These are phyloP conservation scores for Drosophila anceps DNA, from an alignment of 2,888 invertebrate genomes.

Conservation along the genomic window DNA sequence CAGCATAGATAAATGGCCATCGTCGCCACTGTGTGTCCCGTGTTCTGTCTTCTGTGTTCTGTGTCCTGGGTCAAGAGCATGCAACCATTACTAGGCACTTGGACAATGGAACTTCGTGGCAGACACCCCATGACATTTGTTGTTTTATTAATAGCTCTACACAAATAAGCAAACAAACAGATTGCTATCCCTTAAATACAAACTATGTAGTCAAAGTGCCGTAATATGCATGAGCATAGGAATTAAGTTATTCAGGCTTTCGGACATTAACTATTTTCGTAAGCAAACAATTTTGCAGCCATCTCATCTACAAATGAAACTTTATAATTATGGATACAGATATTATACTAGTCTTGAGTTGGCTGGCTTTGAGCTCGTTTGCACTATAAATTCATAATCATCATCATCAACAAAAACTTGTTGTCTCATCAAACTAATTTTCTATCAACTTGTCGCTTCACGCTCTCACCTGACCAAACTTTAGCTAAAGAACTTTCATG, in stretches of 20 bases:
- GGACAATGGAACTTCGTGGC: neutral
- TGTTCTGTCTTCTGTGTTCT: neutral
- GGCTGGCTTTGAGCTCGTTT: neutral
- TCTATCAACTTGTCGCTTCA: neutral
- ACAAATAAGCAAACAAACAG: conserved; percentile 31
- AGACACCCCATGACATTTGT: conserved; percentile 26
- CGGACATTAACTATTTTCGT: neutral
- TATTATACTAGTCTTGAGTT: too few species aligned
- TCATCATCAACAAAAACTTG: neutral
- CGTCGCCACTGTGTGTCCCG: conserved; percentile 26
- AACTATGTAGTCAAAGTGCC: neutral
- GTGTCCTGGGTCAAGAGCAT: conserved; percentile 40
- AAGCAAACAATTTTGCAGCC: neutral
- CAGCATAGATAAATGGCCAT: conserved; percentile 67
- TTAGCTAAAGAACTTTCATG: neutral
- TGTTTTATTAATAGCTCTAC: conserved; percentile 64
- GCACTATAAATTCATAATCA: neutral
- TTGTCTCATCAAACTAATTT: neutral
- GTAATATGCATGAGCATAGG: neutral
- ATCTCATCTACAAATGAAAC: too few species aligned
- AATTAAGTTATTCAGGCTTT: neutral
- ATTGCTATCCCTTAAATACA: conserved; percentile 2
- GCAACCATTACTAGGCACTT: neutral
- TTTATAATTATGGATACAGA: neutral
- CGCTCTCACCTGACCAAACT: neutral